Percentiles rank a stretch among this genome's conserved stretches.
phyloP scores from a whole-genome alignment of 2,113 vertebrate species.

The Pseudorasbora parva region DNA sequence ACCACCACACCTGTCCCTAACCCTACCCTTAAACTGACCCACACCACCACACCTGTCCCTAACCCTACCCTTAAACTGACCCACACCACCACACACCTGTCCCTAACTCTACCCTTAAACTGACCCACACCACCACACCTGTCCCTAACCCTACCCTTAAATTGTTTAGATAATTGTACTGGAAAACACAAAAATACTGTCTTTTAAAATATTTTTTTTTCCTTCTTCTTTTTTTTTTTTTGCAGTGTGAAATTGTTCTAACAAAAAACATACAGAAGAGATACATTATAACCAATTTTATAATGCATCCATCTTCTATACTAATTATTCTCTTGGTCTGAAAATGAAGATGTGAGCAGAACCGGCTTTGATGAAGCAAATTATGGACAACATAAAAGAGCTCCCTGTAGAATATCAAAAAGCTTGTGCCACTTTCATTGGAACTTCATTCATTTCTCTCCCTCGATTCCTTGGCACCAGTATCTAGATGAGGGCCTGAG shows the following conservation, averaged over 20 bases:
- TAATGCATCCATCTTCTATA: neutral
- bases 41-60: no score
- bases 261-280: neutral
- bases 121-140: no score
- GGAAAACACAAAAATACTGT: no score
- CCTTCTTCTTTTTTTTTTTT: no score
- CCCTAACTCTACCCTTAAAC: no score
- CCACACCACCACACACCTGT: no score
- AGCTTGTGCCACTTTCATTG: conserved; percentile 37
- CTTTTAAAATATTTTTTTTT: no score
- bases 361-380: conserved; percentile 18
- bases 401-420: conserved; percentile 43
- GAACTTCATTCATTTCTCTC: conserved; percentile 38
- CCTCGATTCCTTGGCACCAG: conserved; percentile 29
- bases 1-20: no score
- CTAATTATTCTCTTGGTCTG: conserved; percentile 5
- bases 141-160: no score
- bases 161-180: no score
- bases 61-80: no score
- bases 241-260: neutral
- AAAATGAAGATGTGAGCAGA: conserved; percentile 25
- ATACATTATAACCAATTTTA: neutral
- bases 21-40: no score
- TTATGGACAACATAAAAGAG: conserved; percentile 26
- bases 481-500: conserved; percentile 24